Percentiles rank a stretch among this genome's conserved stretches.
Conservation (phyloP, 2,113 vertebrate genomes). For the Corvus moneduloides region DNA sequence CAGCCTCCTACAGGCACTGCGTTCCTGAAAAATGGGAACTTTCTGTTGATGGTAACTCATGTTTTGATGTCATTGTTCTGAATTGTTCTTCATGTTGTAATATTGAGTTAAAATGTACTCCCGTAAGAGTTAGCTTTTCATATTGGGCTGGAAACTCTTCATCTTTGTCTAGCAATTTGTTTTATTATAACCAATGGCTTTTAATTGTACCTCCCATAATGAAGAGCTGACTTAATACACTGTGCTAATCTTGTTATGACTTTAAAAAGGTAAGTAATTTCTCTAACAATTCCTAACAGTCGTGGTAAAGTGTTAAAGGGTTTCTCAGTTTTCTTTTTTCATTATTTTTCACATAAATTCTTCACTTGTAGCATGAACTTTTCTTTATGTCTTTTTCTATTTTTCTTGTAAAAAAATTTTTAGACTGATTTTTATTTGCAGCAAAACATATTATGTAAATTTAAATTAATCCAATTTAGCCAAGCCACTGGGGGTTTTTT, state of each 20-base stretch:
- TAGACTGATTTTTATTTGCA: slow-evolving; percentile 51
- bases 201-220: slow-evolving; percentile 80
- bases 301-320: slow-evolving; percentile 59
- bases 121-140: slow-evolving; percentile 78
- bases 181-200: slow-evolving; percentile 76
- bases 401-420: slow-evolving; percentile 31
- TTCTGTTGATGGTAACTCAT: slow-evolving; percentile 52
- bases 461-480: slow-evolving; percentile 36
- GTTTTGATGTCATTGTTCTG: slow-evolving; percentile 62
- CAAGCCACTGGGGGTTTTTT: slow-evolving; percentile 48
- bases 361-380: slow-evolving; percentile 59
- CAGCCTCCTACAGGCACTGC: slow-evolving; percentile 45
- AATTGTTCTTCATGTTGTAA: slow-evolving; percentile 64
- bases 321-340: slow-evolving; percentile 26
- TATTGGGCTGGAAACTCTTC: slow-evolving; percentile 74
- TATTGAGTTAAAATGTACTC: slow-evolving; percentile 67
- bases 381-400: slow-evolving; percentile 61
- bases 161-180: slow-evolving; percentile 71
- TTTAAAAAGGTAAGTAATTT: slow-evolving; percentile 81
- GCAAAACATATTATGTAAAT: slow-evolving; percentile 39
- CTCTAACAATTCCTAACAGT: slow-evolving; percentile 75
- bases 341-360: slow-evolving; percentile 58
- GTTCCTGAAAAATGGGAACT: slow-evolving; percentile 43
- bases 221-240: slow-evolving; percentile 80
- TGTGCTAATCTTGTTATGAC: slow-evolving; percentile 81